Conservation (phyloP, 2,797 vertebrate genomes). For the Otolemur crassicaudatus region DNA sequence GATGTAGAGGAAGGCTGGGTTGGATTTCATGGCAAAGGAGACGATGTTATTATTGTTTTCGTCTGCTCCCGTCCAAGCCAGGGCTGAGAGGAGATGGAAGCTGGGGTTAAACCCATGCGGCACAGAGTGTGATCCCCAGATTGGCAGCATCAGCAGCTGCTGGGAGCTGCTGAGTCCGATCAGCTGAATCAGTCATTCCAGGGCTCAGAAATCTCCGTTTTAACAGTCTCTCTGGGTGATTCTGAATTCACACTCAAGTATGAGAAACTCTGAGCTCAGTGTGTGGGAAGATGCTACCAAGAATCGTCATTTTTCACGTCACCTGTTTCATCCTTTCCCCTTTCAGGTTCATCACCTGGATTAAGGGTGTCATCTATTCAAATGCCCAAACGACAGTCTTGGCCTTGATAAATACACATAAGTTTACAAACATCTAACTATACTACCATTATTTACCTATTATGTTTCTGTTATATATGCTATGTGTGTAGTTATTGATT, state of each 20-base stretch:
- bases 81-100: background rate
- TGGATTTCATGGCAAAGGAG: background rate
- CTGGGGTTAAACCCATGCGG: background rate
- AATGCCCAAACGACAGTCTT: background rate
- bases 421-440: background rate
- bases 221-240: background rate
- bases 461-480: background rate
- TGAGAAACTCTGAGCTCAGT: background rate
- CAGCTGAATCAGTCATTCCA: background rate
- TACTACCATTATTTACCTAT: background rate
- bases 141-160: background rate
- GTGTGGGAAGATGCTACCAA: background rate
- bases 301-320: background rate
- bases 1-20: background rate
- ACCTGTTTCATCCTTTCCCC: background rate
- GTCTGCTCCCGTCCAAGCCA: background rate
- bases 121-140: accelerated
- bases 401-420: background rate
- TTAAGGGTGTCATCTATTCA: background rate
- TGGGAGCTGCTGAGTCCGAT: background rate
- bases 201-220: background rate
- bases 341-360: background rate
- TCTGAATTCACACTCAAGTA: background rate
- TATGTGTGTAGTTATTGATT: background rate
- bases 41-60: background rate